phyloP scores from a whole-genome alignment of 2,888 invertebrate genomes.

The Eurytoma adleriae region DNA sequence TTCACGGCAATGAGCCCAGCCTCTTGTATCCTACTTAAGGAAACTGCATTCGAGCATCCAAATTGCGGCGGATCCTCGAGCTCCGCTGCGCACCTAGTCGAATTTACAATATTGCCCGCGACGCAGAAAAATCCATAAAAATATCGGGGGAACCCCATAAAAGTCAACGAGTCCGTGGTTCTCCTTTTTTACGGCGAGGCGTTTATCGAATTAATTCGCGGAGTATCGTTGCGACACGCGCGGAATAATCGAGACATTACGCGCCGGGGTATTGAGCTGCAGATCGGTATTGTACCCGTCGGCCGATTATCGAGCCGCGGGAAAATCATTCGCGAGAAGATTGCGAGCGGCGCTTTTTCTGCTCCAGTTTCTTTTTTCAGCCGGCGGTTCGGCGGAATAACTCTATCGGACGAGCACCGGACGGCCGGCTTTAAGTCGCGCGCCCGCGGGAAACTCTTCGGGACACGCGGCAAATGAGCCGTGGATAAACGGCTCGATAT shows the following conservation, averaged over 20 bases:
- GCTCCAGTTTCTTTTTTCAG: too few relatives aligned
- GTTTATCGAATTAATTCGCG: constrained; percentile 29
- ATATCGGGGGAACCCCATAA: constrained; percentile 1
- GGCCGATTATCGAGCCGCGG: background rate
- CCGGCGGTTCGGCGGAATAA: too few relatives aligned
- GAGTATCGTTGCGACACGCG: background rate
- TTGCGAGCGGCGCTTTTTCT: too few relatives aligned
- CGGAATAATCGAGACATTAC: constrained; percentile 29
- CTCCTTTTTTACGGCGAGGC: background rate
- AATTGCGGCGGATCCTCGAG: constrained; percentile 34
- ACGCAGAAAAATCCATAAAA: constrained; percentile 11
- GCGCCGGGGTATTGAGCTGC: background rate
- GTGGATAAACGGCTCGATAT: too few relatives aligned
- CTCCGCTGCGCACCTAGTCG: background rate
- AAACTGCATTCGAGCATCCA: constrained; percentile 36
- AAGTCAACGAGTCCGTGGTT: background rate
- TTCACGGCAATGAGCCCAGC: constrained; percentile 37
- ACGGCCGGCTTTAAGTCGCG: too few relatives aligned
- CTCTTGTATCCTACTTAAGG: constrained; percentile 38
- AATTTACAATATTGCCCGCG: too few relatives aligned
- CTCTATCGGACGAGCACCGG: too few relatives aligned
- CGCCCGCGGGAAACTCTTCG: too few relatives aligned
- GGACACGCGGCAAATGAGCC: too few relatives aligned
- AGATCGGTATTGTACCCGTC: too few relatives aligned
- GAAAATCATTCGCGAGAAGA: constrained; percentile 6